Evolutionary conservation across 1,140 invertebrate genomes (phyloP).

Genomic region (Aphelinus atriplicis): DNA sequence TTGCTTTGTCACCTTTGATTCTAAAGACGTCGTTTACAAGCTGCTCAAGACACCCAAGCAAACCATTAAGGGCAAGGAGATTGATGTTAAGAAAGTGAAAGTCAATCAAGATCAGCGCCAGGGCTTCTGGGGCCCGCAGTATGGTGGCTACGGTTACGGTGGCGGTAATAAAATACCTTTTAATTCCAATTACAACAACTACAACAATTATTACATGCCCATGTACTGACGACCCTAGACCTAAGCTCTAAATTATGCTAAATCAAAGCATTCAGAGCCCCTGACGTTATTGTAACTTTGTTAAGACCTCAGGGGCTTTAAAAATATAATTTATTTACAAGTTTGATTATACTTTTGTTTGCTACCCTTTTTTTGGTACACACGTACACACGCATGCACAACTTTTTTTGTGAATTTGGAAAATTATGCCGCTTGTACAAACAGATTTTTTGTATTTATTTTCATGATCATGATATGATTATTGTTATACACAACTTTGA

Average conservation of each 20-base stretch:
- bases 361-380: conserved; percentile 22
- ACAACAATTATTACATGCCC: conserved; percentile 8
- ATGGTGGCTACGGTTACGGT: conserved; percentile 62
- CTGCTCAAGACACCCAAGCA: conserved; percentile 73
- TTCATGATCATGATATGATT: conserved; percentile 24
- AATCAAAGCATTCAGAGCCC: background rate
- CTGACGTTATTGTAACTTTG: conserved; percentile 43
- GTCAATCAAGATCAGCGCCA: conserved; percentile 64
- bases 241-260: background rate
- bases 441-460: conserved; percentile 38
- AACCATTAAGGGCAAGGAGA: conserved; percentile 73
- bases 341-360: conserved; percentile 36
- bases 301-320: conserved; percentile 37
- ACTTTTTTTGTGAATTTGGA: conserved; percentile 35
- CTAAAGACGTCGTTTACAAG: conserved; percentile 71
- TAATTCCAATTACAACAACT: conserved; percentile 35
- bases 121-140: conserved; percentile 63
- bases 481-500: conserved; percentile 22
- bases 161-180: conserved; percentile 36
- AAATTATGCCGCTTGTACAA: conserved; percentile 33
- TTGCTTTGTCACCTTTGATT: conserved; percentile 76
- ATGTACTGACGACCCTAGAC: conserved; percentile 12
- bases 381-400: conserved; percentile 23
- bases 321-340: conserved; percentile 41
- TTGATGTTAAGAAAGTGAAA: conserved; percentile 69